phyloP scores from a whole-genome alignment of 1,140 invertebrate genomes.

The Sesamia nonagrioides region DNA sequence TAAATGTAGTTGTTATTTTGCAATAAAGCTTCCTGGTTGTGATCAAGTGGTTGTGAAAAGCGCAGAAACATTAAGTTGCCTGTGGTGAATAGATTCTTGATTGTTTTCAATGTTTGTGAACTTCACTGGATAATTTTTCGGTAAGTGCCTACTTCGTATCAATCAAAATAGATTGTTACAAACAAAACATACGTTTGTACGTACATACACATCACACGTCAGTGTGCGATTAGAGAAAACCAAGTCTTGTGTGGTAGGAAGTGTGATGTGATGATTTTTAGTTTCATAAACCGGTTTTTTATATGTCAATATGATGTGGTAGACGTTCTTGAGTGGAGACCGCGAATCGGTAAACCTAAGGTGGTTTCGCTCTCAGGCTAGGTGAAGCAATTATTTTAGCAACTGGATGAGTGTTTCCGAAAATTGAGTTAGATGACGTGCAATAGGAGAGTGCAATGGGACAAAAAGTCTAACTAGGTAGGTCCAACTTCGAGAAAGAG shows the following conservation, averaged over 20 bases:
- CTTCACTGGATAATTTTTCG: constrained; percentile 10
- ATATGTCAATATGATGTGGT: background rate
- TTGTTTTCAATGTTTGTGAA: constrained; percentile 8
- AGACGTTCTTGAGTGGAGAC: no score
- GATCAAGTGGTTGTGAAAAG: constrained; percentile 1
- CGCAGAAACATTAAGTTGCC: background rate
- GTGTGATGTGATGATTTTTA: background rate
- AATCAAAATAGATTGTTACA: no score
- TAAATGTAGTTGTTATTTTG: background rate
- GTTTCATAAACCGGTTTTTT: background rate
- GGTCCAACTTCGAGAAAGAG: no score
- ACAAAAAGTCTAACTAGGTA: no score
- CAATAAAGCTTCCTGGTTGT: background rate
- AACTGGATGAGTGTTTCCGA: no score
- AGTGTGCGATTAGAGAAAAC: background rate
- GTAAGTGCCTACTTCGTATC: background rate
- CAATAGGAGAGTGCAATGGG: no score
- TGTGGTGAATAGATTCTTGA: background rate
- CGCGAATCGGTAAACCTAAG: no score
- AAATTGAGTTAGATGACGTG: no score
- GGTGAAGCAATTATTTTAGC: no score
- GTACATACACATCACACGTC: background rate
- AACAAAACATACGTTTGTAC: no score
- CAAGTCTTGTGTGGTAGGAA: background rate
- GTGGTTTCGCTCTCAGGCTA: no score